Evolutionary conservation across 2,888 invertebrate genomes (phyloP), one percentile per base, ranked within the genome.

Genomic region (Aphrophora alni): DNA sequence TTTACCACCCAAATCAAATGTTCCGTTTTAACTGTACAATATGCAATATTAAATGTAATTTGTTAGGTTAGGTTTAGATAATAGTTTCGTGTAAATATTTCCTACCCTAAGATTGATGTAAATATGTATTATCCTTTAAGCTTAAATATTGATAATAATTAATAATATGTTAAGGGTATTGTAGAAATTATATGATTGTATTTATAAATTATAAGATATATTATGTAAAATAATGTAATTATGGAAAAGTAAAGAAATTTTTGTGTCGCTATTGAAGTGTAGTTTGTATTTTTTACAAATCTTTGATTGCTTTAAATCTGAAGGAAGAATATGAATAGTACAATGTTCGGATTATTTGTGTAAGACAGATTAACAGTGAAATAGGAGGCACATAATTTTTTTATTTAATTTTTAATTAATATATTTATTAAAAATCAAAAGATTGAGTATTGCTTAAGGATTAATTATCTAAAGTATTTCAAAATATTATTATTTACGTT

Each of bases 191-290:
- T 44, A 44, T 59, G 59, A 59, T 21, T 79, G 78, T 79, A 79
- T 79, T 78, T 78, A 74, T 79, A 74, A 73, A 79, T 72, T 74
- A 68, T 73, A 78, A 59, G 33, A 51, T 21, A 38, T 59, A 79
- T 10, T 74, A 59, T 79, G 74, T 79, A 79, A 59, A 79, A 74
- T 79, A 79, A 74, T 79, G 78, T 79, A 79, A 79, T 79, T 79
- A 79, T 74, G 68, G 71, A 68, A 74, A 33, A 79, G 74, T 73
- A 74, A 79, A 78, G 68, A 38, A 73, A 68, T 77, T 75, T 79
- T 80, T 80, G 75, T 71, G 69, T 38, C 74, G 71, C 70, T 81
- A 73, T 71, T 70, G 72, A n/a, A 69, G 38, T 44, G 51, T 77
- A 80, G 73, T 80, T 44, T 78, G 69, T 51, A 44, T 80, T 80